phyloP scores from a whole-genome alignment of 2,797 vertebrate genomes.

The Falco biarmicus region DNA sequence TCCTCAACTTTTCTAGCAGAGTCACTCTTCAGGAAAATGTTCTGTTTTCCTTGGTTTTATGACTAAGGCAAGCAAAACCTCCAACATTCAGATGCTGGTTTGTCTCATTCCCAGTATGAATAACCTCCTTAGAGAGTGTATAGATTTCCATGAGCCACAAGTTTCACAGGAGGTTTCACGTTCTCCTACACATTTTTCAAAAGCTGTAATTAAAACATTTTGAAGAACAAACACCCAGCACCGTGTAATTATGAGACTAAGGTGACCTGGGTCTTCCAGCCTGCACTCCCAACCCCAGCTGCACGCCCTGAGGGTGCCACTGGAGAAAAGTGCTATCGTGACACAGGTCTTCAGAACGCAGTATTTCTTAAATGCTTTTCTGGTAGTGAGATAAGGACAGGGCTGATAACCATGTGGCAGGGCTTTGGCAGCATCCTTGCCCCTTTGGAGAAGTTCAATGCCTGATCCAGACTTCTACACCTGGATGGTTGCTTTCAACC shows the following conservation, averaged over 20 bases:
- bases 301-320: fast-evolving
- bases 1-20: neutral
- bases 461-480: neutral
- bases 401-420: neutral
- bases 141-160: neutral
- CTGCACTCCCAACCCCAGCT: neutral
- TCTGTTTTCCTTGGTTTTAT: neutral
- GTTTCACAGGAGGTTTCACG: neutral
- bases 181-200: neutral
- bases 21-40: neutral
- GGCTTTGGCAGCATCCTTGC: neutral
- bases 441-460: neutral
- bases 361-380: neutral
- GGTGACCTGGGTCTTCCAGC: neutral
- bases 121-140: neutral
- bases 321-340: neutral
- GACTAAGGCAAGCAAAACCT: neutral
- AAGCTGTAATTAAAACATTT: neutral
- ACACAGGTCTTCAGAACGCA: neutral
- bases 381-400: neutral
- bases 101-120: neutral
- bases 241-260: neutral
- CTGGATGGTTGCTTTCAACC: neutral
- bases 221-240: neutral
- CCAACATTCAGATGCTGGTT: neutral